These are phyloP conservation scores for Watsonalla binaria DNA, from an alignment of 2,888 invertebrate genomes.

Conservation along the genomic window DNA sequence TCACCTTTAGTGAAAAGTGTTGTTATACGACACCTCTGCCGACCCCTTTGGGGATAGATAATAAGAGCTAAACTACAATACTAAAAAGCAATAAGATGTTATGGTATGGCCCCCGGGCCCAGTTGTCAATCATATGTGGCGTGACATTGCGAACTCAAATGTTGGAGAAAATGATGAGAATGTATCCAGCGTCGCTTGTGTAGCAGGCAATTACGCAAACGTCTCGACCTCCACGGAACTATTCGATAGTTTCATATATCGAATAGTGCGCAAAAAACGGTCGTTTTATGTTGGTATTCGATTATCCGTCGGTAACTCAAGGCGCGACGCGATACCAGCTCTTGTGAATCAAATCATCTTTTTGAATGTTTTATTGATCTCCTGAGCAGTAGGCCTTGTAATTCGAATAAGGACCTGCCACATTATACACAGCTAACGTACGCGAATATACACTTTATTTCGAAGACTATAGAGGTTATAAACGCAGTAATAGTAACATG, in stretches of 20 bases:
- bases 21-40: too few species aligned
- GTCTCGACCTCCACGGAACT: too few species aligned
- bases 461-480: background rate
- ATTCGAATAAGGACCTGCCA: conserved; percentile 47
- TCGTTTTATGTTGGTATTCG: background rate
- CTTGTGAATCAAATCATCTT: conserved; percentile 55
- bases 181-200: too few species aligned
- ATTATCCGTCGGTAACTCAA: conserved; percentile 17
- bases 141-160: too few species aligned
- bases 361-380: conserved; percentile 59
- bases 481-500: conserved; percentile 4
- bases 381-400: conserved; percentile 44
- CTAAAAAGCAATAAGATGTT: too few species aligned
- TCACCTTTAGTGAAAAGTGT: too few species aligned
- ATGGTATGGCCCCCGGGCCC: too few species aligned
- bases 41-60: too few species aligned
- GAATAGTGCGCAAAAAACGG: background rate
- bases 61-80: too few species aligned
- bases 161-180: too few species aligned
- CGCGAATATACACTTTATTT: conserved; percentile 17
- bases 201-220: too few species aligned
- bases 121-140: too few species aligned
- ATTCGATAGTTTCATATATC: background rate
- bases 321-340: conserved; percentile 17
- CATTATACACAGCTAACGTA: conserved; percentile 5